These are phyloP conservation scores for Pachypanchax playfairii DNA, from an alignment of 2,113 vertebrate species.

Conservation along the genomic window DNA sequence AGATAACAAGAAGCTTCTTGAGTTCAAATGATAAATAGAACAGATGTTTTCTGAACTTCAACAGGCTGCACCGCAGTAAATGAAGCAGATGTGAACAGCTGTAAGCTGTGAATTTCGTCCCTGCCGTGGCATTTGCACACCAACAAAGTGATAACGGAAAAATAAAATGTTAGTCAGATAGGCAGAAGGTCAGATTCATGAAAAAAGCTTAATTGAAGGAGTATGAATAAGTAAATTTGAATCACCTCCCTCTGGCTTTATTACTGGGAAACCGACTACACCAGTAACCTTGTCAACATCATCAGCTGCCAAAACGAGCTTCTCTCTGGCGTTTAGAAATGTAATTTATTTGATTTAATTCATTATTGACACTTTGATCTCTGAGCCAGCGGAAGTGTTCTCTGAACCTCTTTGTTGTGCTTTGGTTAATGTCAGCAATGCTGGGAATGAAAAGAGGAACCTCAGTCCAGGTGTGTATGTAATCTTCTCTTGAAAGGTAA, in stretches of 20 bases:
- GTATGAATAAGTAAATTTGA: constrained; percentile 47
- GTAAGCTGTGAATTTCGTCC: neutral
- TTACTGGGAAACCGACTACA: constrained; percentile 39
- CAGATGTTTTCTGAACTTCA: neutral
- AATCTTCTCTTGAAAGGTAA: constrained; percentile 39
- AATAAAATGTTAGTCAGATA: constrained; percentile 31
- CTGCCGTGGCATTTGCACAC: constrained; percentile 18
- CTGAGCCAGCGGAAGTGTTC: constrained; percentile 26
- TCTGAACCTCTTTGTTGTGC: constrained; percentile 52
- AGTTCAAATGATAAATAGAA: neutral
- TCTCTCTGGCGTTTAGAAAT: constrained; percentile 41
- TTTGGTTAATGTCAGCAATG: constrained; percentile 44
- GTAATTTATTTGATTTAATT: constrained; percentile 60
- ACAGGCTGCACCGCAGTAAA: constrained; percentile 3
- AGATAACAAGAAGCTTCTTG: neutral
- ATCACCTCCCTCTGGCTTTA: constrained; percentile 17
- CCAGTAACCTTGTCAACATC: constrained; percentile 31
- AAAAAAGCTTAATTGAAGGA: constrained; percentile 6
- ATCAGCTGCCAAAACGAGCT: constrained; percentile 15
- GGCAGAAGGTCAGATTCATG: constrained; percentile 27
- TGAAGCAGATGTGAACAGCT: constrained; percentile 7
- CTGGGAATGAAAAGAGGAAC: constrained; percentile 53
- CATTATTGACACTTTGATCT: constrained; percentile 64
- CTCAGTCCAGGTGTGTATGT: constrained; percentile 35
- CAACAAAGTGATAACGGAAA: constrained; percentile 15